These are phyloP conservation scores for Pterocles orientalis DNA, from an alignment of 2,113 vertebrate species.

Conservation along the genomic window DNA sequence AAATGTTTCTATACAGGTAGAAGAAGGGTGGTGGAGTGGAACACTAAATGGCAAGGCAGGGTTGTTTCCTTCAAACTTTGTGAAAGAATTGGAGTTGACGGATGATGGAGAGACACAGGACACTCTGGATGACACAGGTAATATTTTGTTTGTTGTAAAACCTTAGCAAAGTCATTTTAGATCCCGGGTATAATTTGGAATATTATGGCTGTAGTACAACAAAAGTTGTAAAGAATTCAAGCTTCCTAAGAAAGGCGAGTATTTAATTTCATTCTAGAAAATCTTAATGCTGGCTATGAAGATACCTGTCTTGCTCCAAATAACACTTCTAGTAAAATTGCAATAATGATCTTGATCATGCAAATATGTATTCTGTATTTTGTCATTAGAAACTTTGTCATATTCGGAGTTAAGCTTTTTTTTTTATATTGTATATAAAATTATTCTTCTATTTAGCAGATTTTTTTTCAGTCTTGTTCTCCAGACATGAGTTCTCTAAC, in stretches of 20 bases:
- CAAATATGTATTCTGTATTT: neutral
- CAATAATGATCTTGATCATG: neutral
- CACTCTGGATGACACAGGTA: constrained; percentile 83
- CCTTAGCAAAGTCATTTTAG: neutral
- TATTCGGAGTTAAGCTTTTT: neutral
- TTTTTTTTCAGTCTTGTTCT: neutral
- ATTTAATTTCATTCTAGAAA: neutral
- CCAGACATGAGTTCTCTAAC: neutral
- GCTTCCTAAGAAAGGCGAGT: neutral
- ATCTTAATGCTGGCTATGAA: neutral
- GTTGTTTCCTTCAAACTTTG: constrained; percentile 94
- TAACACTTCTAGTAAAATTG: neutral
- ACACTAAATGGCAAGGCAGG: constrained; percentile 83
- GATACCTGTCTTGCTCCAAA: neutral
- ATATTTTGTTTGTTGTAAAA: neutral
- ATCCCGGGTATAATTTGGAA: neutral
- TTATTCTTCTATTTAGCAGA: neutral
- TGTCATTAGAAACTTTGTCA: neutral
- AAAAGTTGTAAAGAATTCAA: neutral
- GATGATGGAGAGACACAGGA: constrained; percentile 84
- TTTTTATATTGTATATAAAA: neutral
- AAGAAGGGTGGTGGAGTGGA: constrained; percentile 97
- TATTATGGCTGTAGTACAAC: neutral
- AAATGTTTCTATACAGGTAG: constrained; percentile 79
- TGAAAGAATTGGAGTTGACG: constrained; percentile 85